Evolutionary conservation across 2,113 vertebrate species (phyloP).

Genomic region (Mustela nigripes): DNA sequence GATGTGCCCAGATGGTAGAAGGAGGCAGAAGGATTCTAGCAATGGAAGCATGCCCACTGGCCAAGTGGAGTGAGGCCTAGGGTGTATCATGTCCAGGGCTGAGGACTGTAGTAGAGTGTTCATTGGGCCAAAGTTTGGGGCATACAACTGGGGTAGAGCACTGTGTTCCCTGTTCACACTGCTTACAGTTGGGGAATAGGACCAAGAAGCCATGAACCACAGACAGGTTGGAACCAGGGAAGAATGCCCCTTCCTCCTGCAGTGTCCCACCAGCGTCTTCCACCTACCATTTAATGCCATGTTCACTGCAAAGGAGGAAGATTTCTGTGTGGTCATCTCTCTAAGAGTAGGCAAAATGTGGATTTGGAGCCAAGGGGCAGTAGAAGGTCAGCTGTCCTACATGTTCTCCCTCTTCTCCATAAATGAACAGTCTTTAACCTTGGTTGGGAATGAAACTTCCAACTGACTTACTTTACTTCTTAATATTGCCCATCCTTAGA

Average conservation of each 20-base stretch:
- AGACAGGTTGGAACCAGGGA: background rate
- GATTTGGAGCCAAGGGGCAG: background rate
- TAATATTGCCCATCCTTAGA: background rate
- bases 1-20: too few species aligned
- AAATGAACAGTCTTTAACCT: background rate
- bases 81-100: rapidly evolving
- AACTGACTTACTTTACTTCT: background rate
- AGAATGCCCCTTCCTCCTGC: background rate
- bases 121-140: background rate
- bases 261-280: rapidly evolving
- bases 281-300: background rate
- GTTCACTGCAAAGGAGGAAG: background rate
- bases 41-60: background rate
- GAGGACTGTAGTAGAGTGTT: background rate
- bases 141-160: background rate
- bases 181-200: background rate
- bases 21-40: background rate
- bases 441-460: background rate
- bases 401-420: background rate
- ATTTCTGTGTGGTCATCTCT: background rate
- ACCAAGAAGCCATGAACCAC: background rate
- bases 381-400: background rate
- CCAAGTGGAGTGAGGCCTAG: too few species aligned
- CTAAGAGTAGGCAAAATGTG: background rate
- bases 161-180: background rate